phyloP scores from a whole-genome alignment of 2,888 invertebrate genomes.

The Nemurella pictetii region DNA sequence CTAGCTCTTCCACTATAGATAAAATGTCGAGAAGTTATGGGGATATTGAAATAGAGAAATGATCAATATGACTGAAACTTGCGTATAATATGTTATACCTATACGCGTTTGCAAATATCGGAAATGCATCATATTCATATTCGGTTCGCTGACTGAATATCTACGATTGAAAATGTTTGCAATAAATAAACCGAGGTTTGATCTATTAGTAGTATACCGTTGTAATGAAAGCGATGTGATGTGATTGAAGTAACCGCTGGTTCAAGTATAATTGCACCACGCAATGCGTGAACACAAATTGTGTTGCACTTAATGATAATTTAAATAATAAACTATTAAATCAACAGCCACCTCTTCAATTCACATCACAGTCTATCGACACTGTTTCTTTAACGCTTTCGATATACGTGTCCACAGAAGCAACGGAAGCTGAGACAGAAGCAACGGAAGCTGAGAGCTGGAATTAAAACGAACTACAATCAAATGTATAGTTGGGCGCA shows the following conservation, averaged over 20 bases:
- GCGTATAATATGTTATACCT: not conserved
- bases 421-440: too few species aligned
- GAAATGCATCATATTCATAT: not conserved
- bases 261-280: too few species aligned
- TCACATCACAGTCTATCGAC: too few species aligned
- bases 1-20: constrained; percentile 17
- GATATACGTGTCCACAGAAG: too few species aligned
- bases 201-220: not conserved
- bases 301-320: too few species aligned
- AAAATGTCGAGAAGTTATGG: constrained; percentile 6
- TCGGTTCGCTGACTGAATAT: not conserved
- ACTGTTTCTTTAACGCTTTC: too few species aligned
- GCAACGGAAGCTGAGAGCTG: too few species aligned
- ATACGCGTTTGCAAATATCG: not conserved
- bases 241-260: not conserved
- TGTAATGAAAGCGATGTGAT: not conserved
- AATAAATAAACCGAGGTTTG: not conserved
- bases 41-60: constrained; percentile 20
- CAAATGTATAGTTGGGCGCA: too few species aligned
- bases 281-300: too few species aligned
- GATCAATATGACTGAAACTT: constrained; percentile 22
- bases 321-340: too few species aligned
- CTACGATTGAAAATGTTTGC: not conserved
- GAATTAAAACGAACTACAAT: too few species aligned
- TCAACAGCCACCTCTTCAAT: too few species aligned